Percentiles rank a stretch among this genome's conserved stretches.
phyloP scores from a whole-genome alignment of 2,113 vertebrate species.

The Cryptotis parvus region DNA sequence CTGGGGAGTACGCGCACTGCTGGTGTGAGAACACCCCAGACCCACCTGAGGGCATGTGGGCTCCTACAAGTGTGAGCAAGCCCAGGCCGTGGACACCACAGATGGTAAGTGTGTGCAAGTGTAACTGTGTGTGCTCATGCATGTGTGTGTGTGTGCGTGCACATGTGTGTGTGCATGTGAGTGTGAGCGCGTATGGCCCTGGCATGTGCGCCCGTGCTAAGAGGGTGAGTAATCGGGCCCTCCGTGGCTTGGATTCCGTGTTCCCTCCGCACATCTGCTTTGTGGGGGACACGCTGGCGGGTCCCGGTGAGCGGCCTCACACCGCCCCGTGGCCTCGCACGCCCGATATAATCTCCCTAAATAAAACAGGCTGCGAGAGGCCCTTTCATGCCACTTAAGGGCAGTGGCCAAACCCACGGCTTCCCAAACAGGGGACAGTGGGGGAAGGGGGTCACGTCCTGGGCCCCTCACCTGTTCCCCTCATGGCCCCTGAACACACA shows the following conservation, averaged over 20 bases:
- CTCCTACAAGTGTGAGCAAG: background rate
- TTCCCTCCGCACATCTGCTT: constrained; percentile 78
- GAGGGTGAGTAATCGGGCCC: constrained; percentile 39
- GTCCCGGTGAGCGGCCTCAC: constrained; percentile 69
- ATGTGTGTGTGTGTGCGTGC: background rate
- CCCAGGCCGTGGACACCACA: too few species aligned
- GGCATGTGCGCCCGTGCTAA: accelerated
- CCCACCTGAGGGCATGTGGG: background rate
- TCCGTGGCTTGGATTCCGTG: constrained; percentile 59
- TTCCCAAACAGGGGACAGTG: constrained; percentile 71
- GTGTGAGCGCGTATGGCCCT: background rate
- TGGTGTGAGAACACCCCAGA: background rate
- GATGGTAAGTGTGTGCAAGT: background rate
- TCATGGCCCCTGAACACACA: too few species aligned
- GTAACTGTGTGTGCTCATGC: background rate
- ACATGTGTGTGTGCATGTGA: background rate
- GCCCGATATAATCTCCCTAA: constrained; percentile 63
- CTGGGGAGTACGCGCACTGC: accelerated
- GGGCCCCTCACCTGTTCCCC: background rate
- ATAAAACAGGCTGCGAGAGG: constrained; percentile 54
- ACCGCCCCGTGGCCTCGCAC: constrained; percentile 68
- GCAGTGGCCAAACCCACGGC: constrained; percentile 60
- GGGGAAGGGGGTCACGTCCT: constrained; percentile 30
- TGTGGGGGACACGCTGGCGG: constrained; percentile 53
- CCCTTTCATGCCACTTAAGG: constrained; percentile 78